These are phyloP conservation scores for Scolopax mira DNA, from an alignment of 2,113 vertebrate genomes.

Conservation along the genomic window DNA sequence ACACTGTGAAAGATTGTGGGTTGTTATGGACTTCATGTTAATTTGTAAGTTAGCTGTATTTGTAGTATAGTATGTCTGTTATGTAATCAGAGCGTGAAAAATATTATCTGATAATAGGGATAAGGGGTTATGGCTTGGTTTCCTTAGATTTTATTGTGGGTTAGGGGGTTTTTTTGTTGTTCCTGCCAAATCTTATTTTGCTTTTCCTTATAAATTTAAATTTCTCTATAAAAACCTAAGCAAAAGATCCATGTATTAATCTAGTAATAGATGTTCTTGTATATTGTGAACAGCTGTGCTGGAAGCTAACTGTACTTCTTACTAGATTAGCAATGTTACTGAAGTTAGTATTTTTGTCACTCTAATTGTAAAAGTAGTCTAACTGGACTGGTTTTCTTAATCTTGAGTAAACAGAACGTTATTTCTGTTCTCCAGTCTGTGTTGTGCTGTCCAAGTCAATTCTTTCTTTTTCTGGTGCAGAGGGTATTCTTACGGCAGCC, in stretches of 20 bases:
- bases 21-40: rapidly evolving
- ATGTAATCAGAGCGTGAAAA: not conserved
- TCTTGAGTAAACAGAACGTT: not conserved
- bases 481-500: not conserved
- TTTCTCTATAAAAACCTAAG: rapidly evolving
- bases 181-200: not conserved
- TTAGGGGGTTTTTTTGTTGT: not conserved
- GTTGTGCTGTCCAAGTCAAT: not conserved
- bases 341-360: not conserved
- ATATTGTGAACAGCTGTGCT: not conserved
- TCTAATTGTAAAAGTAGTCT: not conserved
- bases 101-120: rapidly evolving
- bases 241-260: rapidly evolving
- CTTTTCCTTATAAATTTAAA: not conserved
- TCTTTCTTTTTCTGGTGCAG: not conserved
- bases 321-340: not conserved
- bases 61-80: rapidly evolving
- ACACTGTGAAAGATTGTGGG: rapidly evolving
- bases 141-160: not conserved
- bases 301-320: not conserved
- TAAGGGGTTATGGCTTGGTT: not conserved
- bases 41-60: not conserved
- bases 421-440: not conserved
- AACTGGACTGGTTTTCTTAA: not conserved
- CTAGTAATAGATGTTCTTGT: not conserved